Base-by-base conservation (phyloP, 30 jellyfish, hydroid and myxozoan species). In the Mastigias papua region DNA sequence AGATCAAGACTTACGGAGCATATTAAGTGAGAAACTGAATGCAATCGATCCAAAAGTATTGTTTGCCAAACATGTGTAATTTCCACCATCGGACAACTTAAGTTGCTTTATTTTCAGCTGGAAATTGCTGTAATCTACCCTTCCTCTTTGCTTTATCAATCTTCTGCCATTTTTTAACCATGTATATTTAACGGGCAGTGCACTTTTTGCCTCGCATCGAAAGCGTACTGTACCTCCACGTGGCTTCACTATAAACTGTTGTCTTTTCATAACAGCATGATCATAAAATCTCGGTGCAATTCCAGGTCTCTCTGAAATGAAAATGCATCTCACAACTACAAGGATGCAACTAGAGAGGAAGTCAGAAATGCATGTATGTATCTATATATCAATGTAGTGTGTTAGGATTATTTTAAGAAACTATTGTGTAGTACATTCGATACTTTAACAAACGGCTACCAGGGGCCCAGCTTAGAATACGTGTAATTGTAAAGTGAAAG, bases 151-250 rank as follows among this genome's bases (percentile, higher is more conserved):
- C 82, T 19, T 42, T 8, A 32, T 73, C 46, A 93, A 77, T 1
- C 89, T 90, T 65, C 87, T 78, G 25, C 98, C 98, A 35, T 93
- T 82, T 76, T 87, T 93, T 10, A 87, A 37, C 98, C 98, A 93
- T 13, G 80, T 81, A 90, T 86, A 93, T 50, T 57, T 88, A 23
- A 93, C 86, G 1, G 90, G 90, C 1, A 37, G 68, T 23, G 74
- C 89, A 28, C 97, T 86, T 35, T 87, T 79, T 5, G 97, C 98
- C 27, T 87, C 90, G 48, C 98, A 93, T 0, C 90, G 91, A 26
- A 86, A 74, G 29, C 95, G 89, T 6, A 81, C 88, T 0, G 98
- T 31, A 27, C 62, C 88, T 8, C 82, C 82, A 26, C 82, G 74
- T 15, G 89, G 91, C 72, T 95, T 77, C 64, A 93, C 86, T 33